Evolutionary conservation across 2,113 vertebrate species (phyloP).

Genomic region (Pelmatolapia mariae): DNA sequence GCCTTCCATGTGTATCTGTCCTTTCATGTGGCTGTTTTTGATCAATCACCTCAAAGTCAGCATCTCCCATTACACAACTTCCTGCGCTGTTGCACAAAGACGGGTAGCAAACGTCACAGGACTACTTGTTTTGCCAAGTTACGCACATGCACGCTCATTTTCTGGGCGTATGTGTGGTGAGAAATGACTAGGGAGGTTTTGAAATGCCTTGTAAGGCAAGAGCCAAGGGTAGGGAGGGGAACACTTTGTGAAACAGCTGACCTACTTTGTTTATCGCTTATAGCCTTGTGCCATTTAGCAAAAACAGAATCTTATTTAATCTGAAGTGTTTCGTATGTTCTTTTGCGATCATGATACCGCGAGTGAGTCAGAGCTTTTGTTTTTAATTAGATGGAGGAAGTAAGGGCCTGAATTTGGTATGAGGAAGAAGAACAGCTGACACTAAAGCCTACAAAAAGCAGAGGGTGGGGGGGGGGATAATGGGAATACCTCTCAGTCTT

Average conservation of each 20-base stretch:
- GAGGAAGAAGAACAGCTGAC: background rate
- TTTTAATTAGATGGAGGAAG: background rate
- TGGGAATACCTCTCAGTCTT: background rate
- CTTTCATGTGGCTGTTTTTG: slow-evolving; percentile 39
- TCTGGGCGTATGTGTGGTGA: background rate
- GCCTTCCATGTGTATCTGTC: slow-evolving; percentile 12
- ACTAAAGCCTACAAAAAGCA: background rate
- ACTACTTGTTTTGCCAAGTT: slow-evolving; percentile 3
- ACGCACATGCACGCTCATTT: background rate
- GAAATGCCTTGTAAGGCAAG: slow-evolving; percentile 17
- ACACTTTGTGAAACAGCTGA: background rate
- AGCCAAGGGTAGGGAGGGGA: background rate
- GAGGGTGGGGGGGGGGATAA: background rate
- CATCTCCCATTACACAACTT: slow-evolving; percentile 26
- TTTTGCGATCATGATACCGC: background rate
- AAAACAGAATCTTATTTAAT: background rate
- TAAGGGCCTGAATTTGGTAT: background rate
- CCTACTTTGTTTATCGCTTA: background rate
- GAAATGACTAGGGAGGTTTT: slow-evolving; percentile 16
- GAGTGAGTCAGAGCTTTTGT: background rate
- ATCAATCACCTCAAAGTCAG: slow-evolving; percentile 22
- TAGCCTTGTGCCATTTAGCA: background rate
- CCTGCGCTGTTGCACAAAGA: slow-evolving; percentile 10
- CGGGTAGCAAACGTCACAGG: slow-evolving; percentile 11
- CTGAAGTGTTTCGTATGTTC: background rate